phyloP scores from a whole-genome alignment of 2,113 vertebrate species.

The Falcunculus frontatus region DNA sequence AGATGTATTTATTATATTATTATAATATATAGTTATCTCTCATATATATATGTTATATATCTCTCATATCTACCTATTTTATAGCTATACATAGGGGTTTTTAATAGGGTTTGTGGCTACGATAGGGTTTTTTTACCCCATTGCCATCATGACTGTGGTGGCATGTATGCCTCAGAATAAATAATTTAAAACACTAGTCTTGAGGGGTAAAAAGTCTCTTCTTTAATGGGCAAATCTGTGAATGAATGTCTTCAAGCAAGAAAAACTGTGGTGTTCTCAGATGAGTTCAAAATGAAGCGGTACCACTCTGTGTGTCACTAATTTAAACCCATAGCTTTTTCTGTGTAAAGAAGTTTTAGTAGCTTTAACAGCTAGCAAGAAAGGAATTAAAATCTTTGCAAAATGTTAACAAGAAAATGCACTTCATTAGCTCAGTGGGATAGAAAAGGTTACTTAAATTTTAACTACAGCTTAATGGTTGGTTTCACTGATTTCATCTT shows the following conservation, averaged over 20 bases:
- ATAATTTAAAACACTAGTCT: conserved; percentile 8
- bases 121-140: not conserved
- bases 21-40: not conserved
- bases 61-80: not conserved
- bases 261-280: not conserved
- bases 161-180: not conserved
- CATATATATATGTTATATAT: not conserved
- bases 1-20: not conserved
- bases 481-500: conserved; percentile 31
- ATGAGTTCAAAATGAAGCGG: not conserved
- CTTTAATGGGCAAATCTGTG: conserved; percentile 47
- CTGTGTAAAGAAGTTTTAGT: conserved; percentile 7
- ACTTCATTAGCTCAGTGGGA: conserved; percentile 51
- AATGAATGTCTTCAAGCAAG: conserved; percentile 38
- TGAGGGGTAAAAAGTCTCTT: not conserved
- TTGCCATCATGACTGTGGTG: not conserved
- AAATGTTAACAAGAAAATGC: conserved; percentile 64
- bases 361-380: conserved; percentile 25
- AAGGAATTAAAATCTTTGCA: conserved; percentile 43
- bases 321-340: conserved; percentile 21
- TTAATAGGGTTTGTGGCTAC: rapidly evolving
- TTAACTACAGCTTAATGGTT: conserved; percentile 54
- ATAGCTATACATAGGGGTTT: not conserved
- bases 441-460: conserved; percentile 57
- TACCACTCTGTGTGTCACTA: conserved; percentile 8